Conservation (phyloP, 2,113 vertebrate species). For the Rynchops niger region DNA sequence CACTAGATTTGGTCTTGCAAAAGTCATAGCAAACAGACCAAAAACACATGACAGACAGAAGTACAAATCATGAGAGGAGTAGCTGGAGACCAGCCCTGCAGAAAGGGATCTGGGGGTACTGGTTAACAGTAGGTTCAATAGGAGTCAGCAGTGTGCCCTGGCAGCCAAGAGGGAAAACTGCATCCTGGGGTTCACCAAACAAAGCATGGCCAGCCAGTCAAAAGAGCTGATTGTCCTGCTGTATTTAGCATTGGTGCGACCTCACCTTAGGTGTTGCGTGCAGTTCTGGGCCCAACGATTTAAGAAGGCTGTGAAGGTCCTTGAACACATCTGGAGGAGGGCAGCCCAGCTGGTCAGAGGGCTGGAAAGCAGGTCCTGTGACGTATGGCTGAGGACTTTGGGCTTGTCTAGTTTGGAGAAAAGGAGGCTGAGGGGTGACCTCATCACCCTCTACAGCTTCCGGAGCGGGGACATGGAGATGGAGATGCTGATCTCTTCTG, state of each 20-base stretch:
- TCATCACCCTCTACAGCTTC: no score
- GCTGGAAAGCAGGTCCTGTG: not conserved
- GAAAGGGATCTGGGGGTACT: not conserved
- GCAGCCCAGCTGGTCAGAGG: not conserved
- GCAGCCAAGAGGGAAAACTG: not conserved
- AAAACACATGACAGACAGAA: not conserved
- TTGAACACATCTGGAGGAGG: not conserved
- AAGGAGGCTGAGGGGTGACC: not conserved
- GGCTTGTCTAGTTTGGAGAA: not conserved
- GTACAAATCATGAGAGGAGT: not conserved
- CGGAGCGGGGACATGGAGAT: no score
- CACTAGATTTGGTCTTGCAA: not conserved
- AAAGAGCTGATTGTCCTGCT: no score
- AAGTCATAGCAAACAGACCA: not conserved
- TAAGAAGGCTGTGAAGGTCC: not conserved
- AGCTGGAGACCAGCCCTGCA: not conserved
- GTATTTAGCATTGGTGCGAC: no score
- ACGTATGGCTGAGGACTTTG: not conserved
- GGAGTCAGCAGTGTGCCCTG: no score
- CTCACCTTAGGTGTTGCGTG: not conserved
- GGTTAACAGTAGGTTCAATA: not conserved
- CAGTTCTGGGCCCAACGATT: not conserved
- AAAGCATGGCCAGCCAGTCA: not conserved
- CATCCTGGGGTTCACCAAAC: not conserved
- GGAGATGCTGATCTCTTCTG: not conserved